Evolutionary conservation across 2,113 vertebrate genomes (phyloP).

Genomic region (Prinia subflava): DNA sequence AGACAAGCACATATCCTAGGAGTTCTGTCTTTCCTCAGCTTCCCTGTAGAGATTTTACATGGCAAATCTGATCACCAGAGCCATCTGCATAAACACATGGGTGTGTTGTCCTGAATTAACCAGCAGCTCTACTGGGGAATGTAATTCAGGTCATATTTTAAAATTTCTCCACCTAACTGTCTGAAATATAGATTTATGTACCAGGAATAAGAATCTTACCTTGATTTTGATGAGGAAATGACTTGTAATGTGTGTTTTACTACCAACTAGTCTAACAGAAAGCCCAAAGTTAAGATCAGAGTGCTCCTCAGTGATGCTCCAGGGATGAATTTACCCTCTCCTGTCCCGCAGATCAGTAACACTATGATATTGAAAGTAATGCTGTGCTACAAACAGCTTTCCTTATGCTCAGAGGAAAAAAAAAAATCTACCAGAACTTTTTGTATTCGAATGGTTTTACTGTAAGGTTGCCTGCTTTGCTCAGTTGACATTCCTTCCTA

Average conservation of each 20-base stretch:
- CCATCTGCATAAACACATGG: constrained; percentile 81
- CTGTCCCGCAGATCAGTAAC: background rate
- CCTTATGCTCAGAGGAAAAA: background rate
- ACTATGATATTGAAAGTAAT: background rate
- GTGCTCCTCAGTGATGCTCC: background rate
- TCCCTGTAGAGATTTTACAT: constrained; percentile 72
- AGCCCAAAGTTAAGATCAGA: background rate
- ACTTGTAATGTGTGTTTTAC: background rate
- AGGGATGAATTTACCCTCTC: background rate
- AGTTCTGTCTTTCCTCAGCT: constrained; percentile 64
- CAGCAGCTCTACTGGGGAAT: constrained; percentile 49
- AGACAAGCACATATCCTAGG: constrained; percentile 65
- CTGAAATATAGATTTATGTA: constrained; percentile 37
- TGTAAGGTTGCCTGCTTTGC: background rate
- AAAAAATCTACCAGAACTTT: background rate
- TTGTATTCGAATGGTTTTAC: background rate
- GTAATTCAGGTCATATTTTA: constrained; percentile 69
- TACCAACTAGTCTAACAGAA: background rate
- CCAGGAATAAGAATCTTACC: background rate
- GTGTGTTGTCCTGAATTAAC: constrained; percentile 71
- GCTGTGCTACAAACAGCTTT: background rate
- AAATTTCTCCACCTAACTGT: constrained; percentile 57
- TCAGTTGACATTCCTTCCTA: background rate
- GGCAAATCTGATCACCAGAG: constrained; percentile 45
- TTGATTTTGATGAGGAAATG: constrained; percentile 49